phyloP scores from a whole-genome alignment of 2,888 invertebrate species.

The Leptopilina myrica region DNA sequence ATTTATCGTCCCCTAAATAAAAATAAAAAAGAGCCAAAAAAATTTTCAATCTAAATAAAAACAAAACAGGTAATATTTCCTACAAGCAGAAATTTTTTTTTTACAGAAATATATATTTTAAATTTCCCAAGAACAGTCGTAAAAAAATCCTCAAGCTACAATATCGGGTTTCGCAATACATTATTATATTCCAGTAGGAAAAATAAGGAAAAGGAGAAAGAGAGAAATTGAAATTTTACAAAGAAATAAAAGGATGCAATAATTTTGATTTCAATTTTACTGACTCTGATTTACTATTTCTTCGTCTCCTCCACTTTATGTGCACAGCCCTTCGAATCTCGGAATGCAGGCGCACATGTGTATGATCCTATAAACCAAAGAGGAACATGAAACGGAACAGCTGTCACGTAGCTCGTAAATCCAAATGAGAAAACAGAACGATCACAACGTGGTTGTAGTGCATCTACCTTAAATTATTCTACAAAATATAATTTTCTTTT shows the following conservation, averaged over 20 bases:
- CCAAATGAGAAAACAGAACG: constrained; percentile 49
- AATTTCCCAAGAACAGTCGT: too few relatives aligned
- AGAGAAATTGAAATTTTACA: neutral
- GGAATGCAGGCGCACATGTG: constrained; percentile 34
- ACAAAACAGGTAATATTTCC: too few relatives aligned
- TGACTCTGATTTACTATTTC: constrained; percentile 35
- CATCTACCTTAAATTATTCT: constrained; percentile 26
- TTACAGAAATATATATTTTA: too few relatives aligned
- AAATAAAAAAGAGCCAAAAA: too few relatives aligned
- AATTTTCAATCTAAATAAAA: too few relatives aligned
- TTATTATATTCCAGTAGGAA: neutral
- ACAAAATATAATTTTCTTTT: constrained; percentile 2
- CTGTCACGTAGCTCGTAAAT: constrained; percentile 56
- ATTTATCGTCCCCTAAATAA: too few relatives aligned
- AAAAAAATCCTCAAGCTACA: too few relatives aligned
- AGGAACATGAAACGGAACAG: constrained; percentile 49
- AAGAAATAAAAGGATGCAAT: constrained; percentile 35
- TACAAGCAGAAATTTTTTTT: too few relatives aligned
- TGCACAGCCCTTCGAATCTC: constrained; percentile 29
- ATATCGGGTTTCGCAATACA: too few relatives aligned
- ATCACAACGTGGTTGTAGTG: constrained; percentile 42
- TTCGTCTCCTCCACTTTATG: constrained; percentile 27
- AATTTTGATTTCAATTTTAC: constrained; percentile 32
- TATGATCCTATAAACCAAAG: constrained; percentile 36
- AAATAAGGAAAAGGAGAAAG: neutral